Evolutionary conservation across 2,113 vertebrate species (phyloP), one percentile per base, ranked within the genome.

Genomic region (Hassar affinis): DNA sequence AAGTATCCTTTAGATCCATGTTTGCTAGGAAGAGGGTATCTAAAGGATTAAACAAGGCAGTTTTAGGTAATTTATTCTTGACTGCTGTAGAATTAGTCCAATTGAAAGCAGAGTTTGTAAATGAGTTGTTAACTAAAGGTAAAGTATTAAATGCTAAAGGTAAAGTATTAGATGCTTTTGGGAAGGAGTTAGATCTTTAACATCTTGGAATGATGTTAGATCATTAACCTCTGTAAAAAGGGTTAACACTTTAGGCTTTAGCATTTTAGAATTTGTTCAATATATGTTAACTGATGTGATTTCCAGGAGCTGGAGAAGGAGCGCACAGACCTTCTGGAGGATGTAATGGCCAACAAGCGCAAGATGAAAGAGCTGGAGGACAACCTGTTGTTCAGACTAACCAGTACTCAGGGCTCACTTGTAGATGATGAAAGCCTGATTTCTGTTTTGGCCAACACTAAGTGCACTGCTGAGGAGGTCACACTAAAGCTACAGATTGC

Each of bases 341-440:
- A 97, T 56, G 96, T 99, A 77, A 95, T 94, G 33, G 87, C 92
- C 82, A 99, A 99, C 92, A 97, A 96, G 88, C 95, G 96, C 78
- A 96, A 91, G 86, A 99, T 98, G 95, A 97, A 99, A 90, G 96
- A 98, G 83, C 89, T 99, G 6, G 98, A 99, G 89, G 98, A 99
- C 89, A 98, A 94, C 88, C 94, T 99, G n/a, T 94, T 99, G 47
- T 95, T 93, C 62, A 91, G 95, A 74, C 93, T 99, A 85, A 98
- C 96, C 6, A 97, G 96, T 88, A 98, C 96, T 11, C 93, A 96
- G 89, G 94, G 96, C 62, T 99, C 96, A 62, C 91, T 99, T 85
- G 96, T 96, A 85, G 97, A 99, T 62, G 97, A 99, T 20, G 95
- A 98, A 88, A 94, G 95, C 86, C 93, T 99, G 69, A 94, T 98